phyloP scores from a whole-genome alignment of 2,113 vertebrate species.

The Sander vitreus region DNA sequence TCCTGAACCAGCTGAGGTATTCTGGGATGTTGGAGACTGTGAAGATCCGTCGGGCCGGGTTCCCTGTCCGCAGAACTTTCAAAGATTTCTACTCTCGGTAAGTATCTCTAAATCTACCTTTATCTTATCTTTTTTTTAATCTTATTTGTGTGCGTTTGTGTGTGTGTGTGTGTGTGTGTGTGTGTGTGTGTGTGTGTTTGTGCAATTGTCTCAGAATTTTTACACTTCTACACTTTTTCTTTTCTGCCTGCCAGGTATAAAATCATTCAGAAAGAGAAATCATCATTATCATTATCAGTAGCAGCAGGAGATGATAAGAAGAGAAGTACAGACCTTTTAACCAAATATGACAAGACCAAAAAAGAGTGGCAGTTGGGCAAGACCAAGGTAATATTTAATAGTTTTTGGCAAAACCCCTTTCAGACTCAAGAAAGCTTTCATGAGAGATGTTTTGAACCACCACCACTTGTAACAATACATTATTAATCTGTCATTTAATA shows the following conservation, averaged over 20 bases:
- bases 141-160: not conserved
- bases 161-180: not conserved
- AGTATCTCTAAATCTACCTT: conserved; percentile 1
- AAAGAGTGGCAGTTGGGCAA: conserved; percentile 94
- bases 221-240: not conserved
- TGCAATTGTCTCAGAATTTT: not conserved
- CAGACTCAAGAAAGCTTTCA: not conserved
- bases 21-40: conserved; percentile 96
- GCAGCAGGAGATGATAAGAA: conserved; percentile 83
- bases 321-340: conserved; percentile 84
- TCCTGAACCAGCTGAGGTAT: conserved; percentile 92
- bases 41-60: conserved; percentile 93
- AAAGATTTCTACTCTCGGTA: conserved; percentile 91
- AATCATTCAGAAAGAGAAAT: conserved; percentile 86
- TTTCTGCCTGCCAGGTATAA: conserved; percentile 86
- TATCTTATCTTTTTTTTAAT: not conserved
- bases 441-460: not conserved
- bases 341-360: conserved; percentile 85
- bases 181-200: not conserved
- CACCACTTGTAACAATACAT: not conserved
- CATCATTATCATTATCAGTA: not conserved
- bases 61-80: conserved; percentile 90
- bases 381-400: conserved; percentile 86
- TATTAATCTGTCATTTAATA: not conserved
- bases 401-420: not conserved